phyloP scores from a whole-genome alignment of 2,113 vertebrate species.

The Megaceryle torquata region DNA sequence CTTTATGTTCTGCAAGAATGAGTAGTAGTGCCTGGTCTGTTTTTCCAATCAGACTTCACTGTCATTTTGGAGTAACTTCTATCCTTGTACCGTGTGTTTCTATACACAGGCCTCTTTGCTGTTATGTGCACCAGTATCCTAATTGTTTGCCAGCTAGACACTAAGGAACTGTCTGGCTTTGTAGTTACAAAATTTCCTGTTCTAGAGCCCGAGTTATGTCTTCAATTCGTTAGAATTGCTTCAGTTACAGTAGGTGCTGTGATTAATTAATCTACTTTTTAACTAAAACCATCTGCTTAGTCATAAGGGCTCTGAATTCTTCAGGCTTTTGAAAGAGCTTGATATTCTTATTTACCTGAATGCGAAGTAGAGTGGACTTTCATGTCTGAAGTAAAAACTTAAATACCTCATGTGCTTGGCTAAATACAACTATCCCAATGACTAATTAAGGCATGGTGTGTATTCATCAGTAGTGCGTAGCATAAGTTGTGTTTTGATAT shows the following conservation, averaged over 20 bases:
- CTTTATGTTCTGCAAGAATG: neutral
- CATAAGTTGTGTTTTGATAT: neutral
- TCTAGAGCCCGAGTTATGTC: neutral
- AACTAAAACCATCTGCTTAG: neutral
- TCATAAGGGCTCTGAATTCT: neutral
- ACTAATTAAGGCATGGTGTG: neutral
- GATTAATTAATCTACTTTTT: neutral
- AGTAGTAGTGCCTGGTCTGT: neutral
- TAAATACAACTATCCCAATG: neutral
- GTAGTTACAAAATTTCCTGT: neutral
- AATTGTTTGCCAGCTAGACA: neutral
- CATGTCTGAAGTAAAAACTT: neutral
- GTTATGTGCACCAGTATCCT: rapidly evolving
- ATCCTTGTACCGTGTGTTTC: neutral
- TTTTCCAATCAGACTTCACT: neutral
- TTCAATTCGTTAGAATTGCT: neutral
- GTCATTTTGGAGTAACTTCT: neutral
- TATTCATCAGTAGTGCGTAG: neutral
- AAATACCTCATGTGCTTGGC: neutral
- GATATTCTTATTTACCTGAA: neutral
- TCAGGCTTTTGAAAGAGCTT: neutral
- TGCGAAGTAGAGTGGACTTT: neutral
- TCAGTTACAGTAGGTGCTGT: neutral
- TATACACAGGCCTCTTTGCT: neutral
- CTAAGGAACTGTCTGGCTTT: neutral